Evolutionary conservation across 1,140 invertebrate genomes (phyloP).

Genomic region (Rhyacophila brunnea): DNA sequence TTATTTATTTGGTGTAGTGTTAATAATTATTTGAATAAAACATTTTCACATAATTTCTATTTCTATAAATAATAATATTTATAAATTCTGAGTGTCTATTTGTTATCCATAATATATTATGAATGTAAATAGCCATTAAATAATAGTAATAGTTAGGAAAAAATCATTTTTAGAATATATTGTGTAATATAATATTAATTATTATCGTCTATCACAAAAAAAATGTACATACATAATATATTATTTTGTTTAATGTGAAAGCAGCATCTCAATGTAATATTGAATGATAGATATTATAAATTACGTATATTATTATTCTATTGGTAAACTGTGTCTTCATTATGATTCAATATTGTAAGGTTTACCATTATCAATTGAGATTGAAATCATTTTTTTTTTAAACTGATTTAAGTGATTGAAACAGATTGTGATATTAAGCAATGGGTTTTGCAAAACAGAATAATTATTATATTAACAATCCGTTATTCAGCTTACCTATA

Average conservation of each 20-base stretch:
- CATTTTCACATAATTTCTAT: too few relatives aligned
- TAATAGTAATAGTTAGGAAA: not conserved
- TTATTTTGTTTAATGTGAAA: not conserved
- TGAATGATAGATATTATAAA: slow-evolving; percentile 1
- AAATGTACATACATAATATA: slow-evolving; percentile 6
- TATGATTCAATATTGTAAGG: slow-evolving; percentile 35
- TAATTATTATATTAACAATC: not conserved
- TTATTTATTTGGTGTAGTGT: too few relatives aligned
- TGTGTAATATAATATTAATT: not conserved
- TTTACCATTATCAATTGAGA: slow-evolving; percentile 18
- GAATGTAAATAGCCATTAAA: too few relatives aligned
- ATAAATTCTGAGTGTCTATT: too few relatives aligned
- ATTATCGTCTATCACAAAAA: not conserved
- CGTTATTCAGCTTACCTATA: too few relatives aligned
- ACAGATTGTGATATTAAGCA: slow-evolving; percentile 35
- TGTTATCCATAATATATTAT: too few relatives aligned
- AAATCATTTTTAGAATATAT: not conserved
- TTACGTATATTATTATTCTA: slow-evolving; percentile 10
- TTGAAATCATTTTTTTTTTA: slow-evolving; percentile 29
- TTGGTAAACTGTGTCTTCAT: slow-evolving; percentile 31
- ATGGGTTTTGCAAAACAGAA: slow-evolving; percentile 26
- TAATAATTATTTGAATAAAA: too few relatives aligned
- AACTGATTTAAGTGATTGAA: slow-evolving; percentile 34
- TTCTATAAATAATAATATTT: too few relatives aligned
- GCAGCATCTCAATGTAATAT: slow-evolving; percentile 2